Conservation (phyloP, 2,888 invertebrate species). For the Maniola hyperantus region DNA sequence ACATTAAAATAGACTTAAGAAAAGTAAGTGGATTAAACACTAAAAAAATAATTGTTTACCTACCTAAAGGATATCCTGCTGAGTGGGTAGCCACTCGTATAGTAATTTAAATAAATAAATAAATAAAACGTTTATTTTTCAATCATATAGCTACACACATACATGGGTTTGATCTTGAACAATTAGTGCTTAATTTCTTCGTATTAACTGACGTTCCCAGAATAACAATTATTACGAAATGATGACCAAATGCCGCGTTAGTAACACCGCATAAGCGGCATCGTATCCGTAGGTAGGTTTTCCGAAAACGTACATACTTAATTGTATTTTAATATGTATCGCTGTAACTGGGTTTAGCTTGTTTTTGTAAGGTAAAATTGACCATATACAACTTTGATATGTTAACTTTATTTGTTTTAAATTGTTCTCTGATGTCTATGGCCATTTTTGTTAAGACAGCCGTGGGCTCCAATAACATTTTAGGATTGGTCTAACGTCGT, state of each 20-base stretch:
- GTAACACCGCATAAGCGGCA: conserved; percentile 1
- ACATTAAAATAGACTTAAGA: too few species aligned
- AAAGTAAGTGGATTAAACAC: too few species aligned
- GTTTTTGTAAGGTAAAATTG: conserved; percentile 15
- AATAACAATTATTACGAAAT: conserved; percentile 8
- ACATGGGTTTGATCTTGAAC: too few species aligned
- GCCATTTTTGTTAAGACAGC: conserved; percentile 23
- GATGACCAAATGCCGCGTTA: conserved; percentile 10
- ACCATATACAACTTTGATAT: conserved; percentile 9
- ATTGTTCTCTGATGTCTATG: conserved; percentile 8
- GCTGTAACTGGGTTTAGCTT: neutral
- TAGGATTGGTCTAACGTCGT: conserved; percentile 27
- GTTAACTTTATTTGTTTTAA: conserved; percentile 19
- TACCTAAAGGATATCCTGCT: neutral
- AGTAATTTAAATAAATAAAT: too few species aligned
- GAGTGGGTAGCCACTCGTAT: neutral
- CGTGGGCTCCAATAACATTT: conserved; percentile 38
- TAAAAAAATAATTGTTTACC: too few species aligned
- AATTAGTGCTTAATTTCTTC: too few species aligned
- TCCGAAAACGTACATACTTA: neutral
- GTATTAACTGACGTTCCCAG: neutral
- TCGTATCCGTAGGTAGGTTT: neutral
- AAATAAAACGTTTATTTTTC: too few species aligned
- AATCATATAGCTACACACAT: too few species aligned
- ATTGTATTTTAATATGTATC: conserved; percentile 14